Evolutionary conservation across 2,888 invertebrate genomes (phyloP).

Genomic region (Nomada ruficornis): DNA sequence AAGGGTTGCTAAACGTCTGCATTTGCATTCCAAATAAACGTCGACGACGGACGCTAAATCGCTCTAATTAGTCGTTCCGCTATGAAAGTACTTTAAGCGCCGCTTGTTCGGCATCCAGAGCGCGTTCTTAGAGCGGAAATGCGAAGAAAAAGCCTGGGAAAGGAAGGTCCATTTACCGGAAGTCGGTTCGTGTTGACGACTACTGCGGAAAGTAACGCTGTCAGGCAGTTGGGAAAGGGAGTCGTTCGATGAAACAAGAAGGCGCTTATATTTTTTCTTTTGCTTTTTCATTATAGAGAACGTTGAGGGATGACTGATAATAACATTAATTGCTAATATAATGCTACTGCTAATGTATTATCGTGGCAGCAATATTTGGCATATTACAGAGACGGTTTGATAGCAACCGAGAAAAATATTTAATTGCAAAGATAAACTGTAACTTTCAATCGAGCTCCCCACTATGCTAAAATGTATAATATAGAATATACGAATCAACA

Average conservation of each 20-base stretch:
- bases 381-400: no score
- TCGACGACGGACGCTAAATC: constrained; percentile 70
- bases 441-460: no score
- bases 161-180: constrained; percentile 46
- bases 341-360: no score
- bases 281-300: no score
- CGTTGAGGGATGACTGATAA: no score
- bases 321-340: no score
- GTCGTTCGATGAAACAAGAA: constrained; percentile 21
- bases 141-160: constrained; percentile 56
- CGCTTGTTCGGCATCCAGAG: constrained; percentile 66
- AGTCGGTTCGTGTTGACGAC: constrained; percentile 25
- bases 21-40: constrained; percentile 75
- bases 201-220: constrained; percentile 24
- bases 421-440: no score
- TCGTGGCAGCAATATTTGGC: no score
- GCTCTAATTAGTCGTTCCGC: constrained; percentile 72
- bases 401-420: no score
- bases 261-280: neutral
- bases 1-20: constrained; percentile 53
- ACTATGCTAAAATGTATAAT: no score
- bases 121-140: constrained; percentile 58
- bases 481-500: no score
- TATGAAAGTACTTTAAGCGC: constrained; percentile 71
- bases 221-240: constrained; percentile 13